A percentile compares a stretch with the other conserved stretches of the same genome.
Conservation (phyloP, 2,888 invertebrate species). For the Metacarcinus magister region DNA sequence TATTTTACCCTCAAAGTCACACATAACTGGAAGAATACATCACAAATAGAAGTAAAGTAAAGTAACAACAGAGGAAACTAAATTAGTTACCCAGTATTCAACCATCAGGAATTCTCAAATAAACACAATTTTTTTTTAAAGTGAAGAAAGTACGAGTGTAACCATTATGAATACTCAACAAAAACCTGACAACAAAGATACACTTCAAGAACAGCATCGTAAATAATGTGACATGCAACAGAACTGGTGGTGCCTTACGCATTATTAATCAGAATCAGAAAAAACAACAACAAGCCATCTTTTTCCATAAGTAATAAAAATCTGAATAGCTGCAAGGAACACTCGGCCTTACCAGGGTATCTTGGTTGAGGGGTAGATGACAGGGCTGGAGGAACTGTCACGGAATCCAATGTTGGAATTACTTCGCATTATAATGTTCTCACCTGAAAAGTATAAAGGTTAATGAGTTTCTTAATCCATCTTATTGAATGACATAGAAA, state of each 20-base stretch:
- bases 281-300: not conserved
- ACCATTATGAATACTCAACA: too few species aligned
- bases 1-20: too few species aligned
- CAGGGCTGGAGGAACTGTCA: constrained; percentile 69
- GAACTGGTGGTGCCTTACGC: not conserved
- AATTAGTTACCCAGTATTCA: too few species aligned
- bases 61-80: too few species aligned
- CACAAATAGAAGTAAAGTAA: too few species aligned
- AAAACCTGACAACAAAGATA: not conserved
- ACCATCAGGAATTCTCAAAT: too few species aligned
- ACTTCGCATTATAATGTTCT: constrained; percentile 65
- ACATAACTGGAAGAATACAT: constrained; percentile 63
- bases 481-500: too few species aligned
- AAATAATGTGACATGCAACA: not conserved
- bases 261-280: not conserved
- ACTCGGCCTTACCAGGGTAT: constrained; percentile 63
- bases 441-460: constrained; percentile 43
- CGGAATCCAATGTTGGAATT: constrained; percentile 69
- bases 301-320: not conserved
- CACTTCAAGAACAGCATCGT: not conserved
- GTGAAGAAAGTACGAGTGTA: too few species aligned
- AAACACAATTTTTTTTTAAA: too few species aligned
- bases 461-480: not conserved
- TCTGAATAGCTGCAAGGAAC: not conserved
- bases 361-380: constrained; percentile 72